Evolutionary conservation across 1,140 invertebrate genomes (phyloP).

Genomic region (Tetramorium alpestre): DNA sequence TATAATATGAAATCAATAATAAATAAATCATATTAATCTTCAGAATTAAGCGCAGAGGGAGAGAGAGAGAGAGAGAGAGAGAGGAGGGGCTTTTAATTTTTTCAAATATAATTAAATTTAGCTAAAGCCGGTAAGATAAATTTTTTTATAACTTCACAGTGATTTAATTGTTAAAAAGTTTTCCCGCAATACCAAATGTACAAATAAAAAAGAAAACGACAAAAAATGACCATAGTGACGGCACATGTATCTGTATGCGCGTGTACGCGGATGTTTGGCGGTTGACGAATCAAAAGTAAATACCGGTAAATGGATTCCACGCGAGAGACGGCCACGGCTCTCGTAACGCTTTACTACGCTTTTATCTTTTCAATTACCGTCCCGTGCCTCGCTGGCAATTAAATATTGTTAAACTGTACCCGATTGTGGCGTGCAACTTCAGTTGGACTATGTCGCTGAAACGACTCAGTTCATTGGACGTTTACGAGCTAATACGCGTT

Average conservation of each 20-base stretch:
- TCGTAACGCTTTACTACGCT: slow-evolving; percentile 64
- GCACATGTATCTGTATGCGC: not conserved
- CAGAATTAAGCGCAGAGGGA: not conserved
- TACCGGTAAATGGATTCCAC: slow-evolving; percentile 42
- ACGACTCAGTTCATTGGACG: slow-evolving; percentile 25
- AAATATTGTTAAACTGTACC: slow-evolving; percentile 70
- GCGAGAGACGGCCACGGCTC: not conserved
- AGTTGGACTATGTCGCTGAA: not conserved
- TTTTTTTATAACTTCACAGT: not conserved
- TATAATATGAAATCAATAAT: not conserved
- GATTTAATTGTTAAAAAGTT: slow-evolving; percentile 7
- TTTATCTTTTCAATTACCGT: slow-evolving; percentile 73
- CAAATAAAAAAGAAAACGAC: not conserved
- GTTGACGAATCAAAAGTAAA: slow-evolving; percentile 70
- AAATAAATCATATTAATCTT: not conserved
- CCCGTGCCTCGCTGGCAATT: slow-evolving; percentile 66
- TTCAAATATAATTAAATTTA: not conserved
- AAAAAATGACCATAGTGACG: not conserved
- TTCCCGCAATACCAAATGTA: not conserved
- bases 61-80: too few species aligned
- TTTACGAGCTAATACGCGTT: slow-evolving; percentile 35
- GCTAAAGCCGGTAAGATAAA: not conserved
- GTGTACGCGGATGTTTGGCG: not conserved
- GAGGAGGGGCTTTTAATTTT: not conserved
- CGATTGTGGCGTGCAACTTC: slow-evolving; percentile 28